Conservation (phyloP, 2,888 invertebrate genomes). For the Allolobophora icterica region DNA sequence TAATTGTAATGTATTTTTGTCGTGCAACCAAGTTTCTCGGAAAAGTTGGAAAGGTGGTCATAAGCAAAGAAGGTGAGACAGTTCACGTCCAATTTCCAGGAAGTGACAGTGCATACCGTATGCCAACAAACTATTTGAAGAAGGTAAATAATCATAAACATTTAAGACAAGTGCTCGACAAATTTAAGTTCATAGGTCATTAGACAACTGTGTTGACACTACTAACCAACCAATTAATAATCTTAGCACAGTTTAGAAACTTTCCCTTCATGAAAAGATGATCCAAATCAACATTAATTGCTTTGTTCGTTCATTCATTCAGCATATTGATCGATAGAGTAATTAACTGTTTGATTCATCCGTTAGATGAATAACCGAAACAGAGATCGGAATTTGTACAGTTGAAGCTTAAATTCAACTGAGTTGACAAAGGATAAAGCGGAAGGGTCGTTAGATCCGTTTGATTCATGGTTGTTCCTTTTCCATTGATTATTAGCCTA, state of each 20-base stretch:
- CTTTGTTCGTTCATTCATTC: no score
- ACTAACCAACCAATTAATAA: neutral
- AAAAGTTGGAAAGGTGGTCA: constrained; percentile 8
- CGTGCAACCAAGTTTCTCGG: neutral
- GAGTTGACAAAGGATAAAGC: no score
- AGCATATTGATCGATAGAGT: no score
- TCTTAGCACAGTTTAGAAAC: neutral
- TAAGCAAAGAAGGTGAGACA: neutral
- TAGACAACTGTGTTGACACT: no score
- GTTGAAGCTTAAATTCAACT: no score
- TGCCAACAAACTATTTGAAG: neutral
- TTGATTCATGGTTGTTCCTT: no score
- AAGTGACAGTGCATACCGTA: neutral
- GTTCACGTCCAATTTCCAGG: constrained; percentile 8
- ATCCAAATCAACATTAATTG: no score
- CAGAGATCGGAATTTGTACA: no score
- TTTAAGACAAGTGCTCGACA: neutral
- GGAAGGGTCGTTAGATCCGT: no score
- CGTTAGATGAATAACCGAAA: no score
- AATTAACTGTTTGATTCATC: no score
- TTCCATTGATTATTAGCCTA: no score
- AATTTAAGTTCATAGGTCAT: neutral
- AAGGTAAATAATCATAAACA: neutral
- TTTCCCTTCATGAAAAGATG: neutral
- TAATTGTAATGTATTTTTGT: neutral